Evolutionary conservation across 2,888 invertebrate genomes (phyloP), one percentile per base, ranked within the genome.

Genomic region (Polyommatus iphigenia): DNA sequence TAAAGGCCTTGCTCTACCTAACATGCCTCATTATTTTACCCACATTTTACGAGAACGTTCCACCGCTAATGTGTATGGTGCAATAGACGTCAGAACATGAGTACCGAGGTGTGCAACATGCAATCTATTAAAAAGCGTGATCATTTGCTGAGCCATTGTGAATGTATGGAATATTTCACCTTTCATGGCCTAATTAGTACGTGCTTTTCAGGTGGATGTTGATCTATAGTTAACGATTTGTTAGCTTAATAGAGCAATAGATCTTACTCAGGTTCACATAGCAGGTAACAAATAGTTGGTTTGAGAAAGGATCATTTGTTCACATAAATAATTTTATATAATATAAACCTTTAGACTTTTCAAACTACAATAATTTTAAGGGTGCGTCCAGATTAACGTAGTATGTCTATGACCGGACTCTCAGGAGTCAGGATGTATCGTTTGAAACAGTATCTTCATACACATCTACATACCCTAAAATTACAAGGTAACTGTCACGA

Each of bases 31-130:
- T n/a, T 72, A 72, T n/a, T 41, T 20, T 20, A 36, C 41, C n/a
- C 2, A 41, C 41, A 72, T 41, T 72, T 72, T 72, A 72, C 72
- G 41, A 41, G 72, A 72, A 72, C 20, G 72, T 72, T 72, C 41
- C 41, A 41, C 72, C n/a, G 41, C 41, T 72, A 41, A 72, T 20
- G 41, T 72, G 36, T 41, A n/a, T 72, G 72, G 36, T 72, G 72
- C 20, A 72, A 36, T 71, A n/a, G 71, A 36, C 24, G 41, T n/a
- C 36, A 20, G 41, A 72, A 72, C 41, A 72, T 72, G 20, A 67
- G 67, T 67, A 32, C 67, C 18, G 67, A 72, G 10, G 72, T 72
- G 41, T 72, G 72, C 72, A 72, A 72, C 20, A 72, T 41, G 67
- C 32, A 67, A 72, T 36, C 2, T 41, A 41, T 10, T 41, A 72